Conservation (phyloP, 2,113 vertebrate species). For the Toxotes jaculatrix region DNA sequence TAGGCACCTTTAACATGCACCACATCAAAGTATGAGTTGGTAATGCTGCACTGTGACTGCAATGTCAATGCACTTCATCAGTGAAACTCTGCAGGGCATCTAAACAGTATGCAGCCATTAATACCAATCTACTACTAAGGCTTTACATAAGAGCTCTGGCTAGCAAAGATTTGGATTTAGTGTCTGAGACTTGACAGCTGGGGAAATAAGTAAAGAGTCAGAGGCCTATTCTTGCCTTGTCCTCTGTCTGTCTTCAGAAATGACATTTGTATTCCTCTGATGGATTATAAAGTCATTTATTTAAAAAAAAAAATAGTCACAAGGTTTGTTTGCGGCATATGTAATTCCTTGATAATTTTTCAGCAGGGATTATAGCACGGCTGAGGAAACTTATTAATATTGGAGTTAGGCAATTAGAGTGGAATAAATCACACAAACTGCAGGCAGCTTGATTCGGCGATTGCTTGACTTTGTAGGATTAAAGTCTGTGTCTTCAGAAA, state of each 20-base stretch:
- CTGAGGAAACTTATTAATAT: slow-evolving; percentile 45
- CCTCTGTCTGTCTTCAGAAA: slow-evolving; percentile 33
- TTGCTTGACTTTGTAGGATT: background rate
- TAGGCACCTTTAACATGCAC: background rate
- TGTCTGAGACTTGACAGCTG: slow-evolving; percentile 44
- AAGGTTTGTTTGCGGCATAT: slow-evolving; percentile 27
- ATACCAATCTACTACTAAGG: slow-evolving; percentile 27
- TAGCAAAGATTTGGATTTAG: slow-evolving; percentile 44
- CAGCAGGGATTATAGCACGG: slow-evolving; percentile 42
- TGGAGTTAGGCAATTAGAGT: slow-evolving; percentile 48
- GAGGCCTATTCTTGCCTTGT: slow-evolving; percentile 13
- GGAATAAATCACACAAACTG: slow-evolving; percentile 49
- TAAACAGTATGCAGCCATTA: slow-evolving; percentile 38
- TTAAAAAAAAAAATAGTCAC: background rate
- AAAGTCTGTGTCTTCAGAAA: background rate
- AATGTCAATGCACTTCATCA: slow-evolving; percentile 35
- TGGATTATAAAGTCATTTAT: slow-evolving; percentile 55
- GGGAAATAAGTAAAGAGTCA: slow-evolving; percentile 33
- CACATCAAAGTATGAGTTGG: background rate
- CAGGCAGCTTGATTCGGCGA: slow-evolving; percentile 23
- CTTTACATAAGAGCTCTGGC: slow-evolving; percentile 38
- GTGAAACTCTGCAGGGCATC: slow-evolving; percentile 33
- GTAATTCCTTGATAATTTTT: slow-evolving; percentile 35
- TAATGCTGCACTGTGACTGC: slow-evolving; percentile 12
- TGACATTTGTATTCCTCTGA: slow-evolving; percentile 48